Conservation (phyloP, 2,113 vertebrate species). For the Ancistrus triradiatus region DNA sequence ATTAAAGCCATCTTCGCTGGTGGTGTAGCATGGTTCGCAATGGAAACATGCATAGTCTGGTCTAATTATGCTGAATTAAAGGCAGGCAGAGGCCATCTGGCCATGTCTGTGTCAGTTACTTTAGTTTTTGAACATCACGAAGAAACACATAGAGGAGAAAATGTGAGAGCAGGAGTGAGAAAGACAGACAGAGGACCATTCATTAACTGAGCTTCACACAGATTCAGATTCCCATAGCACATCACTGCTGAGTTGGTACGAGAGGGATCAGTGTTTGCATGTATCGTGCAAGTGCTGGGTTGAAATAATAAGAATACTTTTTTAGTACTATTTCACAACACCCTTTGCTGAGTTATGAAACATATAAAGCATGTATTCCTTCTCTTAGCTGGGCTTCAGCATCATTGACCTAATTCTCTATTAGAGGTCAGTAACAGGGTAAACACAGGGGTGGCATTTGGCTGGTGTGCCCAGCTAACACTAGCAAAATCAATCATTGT, state of each 20-base stretch:
- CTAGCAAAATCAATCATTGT: too few species aligned
- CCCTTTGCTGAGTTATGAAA: too few species aligned
- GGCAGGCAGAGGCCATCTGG: conserved; percentile 71
- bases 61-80: conserved; percentile 71
- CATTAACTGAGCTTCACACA: conserved; percentile 63
- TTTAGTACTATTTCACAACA: too few species aligned
- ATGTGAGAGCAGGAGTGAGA: conserved; percentile 5
- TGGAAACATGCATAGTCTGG: conserved; percentile 58
- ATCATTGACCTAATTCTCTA: too few species aligned
- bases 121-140: conserved; percentile 68
- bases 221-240: conserved; percentile 59
- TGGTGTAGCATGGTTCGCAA: conserved; percentile 52
- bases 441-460: too few species aligned
- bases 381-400: too few species aligned
- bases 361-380: too few species aligned
- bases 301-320: neutral
- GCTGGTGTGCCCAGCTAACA: too few species aligned
- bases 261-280: conserved; percentile 39
- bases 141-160: conserved; percentile 65
- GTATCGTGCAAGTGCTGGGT: neutral
- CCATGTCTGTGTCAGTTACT: conserved; percentile 71
- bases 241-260: conserved; percentile 53
- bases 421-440: too few species aligned
- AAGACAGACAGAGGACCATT: conserved; percentile 48
- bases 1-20: conserved; percentile 59